Percentiles rank a stretch among this genome's conserved stretches.
phyloP scores from a whole-genome alignment of 2,113 vertebrate genomes.

The Coreoperca whiteheadi region DNA sequence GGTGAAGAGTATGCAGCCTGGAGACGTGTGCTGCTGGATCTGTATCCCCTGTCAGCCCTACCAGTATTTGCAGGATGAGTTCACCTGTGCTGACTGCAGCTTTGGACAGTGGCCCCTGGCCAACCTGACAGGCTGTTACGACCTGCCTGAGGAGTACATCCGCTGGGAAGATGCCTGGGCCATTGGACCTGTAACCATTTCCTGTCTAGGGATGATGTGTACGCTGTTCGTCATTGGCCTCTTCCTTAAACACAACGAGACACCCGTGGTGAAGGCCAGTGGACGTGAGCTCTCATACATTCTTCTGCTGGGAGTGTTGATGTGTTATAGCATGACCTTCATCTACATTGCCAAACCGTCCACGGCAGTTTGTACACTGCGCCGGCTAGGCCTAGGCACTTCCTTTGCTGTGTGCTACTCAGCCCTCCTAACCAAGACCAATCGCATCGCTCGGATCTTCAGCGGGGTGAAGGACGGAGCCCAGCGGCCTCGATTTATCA shows the following conservation, averaged over 20 bases:
- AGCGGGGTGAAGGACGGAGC: conserved; percentile 94
- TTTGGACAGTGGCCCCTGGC: conserved; percentile 95
- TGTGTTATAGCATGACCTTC: conserved; percentile 99
- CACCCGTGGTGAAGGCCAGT: conserved; percentile 95
- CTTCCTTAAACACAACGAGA: conserved; percentile 93
- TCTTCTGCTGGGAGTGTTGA: conserved; percentile 93
- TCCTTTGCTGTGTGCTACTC: conserved; percentile 98
- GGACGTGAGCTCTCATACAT: conserved; percentile 99
- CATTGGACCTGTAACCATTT: conserved; percentile 94
- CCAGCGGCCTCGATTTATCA: conserved; percentile 95
- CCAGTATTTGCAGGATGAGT: conserved; percentile 93
- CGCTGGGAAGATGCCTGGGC: conserved; percentile 97
- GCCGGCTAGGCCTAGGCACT: conserved; percentile 93
- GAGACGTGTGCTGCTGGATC: conserved; percentile 99
- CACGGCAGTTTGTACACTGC: conserved; percentile 90
- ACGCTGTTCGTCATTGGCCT: conserved; percentile 93
- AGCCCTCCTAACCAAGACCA: conserved; percentile 97
- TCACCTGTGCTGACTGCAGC: conserved; percentile 95
- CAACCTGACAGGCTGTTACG: conserved; percentile 93
- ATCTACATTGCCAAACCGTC: conserved; percentile 97
- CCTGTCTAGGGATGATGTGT: conserved; percentile 93
- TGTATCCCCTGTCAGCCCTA: conserved; percentile 96
- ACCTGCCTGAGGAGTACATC: conserved; percentile 97
- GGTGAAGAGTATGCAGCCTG: conserved; percentile 97
- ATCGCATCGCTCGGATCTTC: conserved; percentile 97